Conservation (phyloP, 2,888 invertebrate species). For the Steinernema scapterisci region DNA sequence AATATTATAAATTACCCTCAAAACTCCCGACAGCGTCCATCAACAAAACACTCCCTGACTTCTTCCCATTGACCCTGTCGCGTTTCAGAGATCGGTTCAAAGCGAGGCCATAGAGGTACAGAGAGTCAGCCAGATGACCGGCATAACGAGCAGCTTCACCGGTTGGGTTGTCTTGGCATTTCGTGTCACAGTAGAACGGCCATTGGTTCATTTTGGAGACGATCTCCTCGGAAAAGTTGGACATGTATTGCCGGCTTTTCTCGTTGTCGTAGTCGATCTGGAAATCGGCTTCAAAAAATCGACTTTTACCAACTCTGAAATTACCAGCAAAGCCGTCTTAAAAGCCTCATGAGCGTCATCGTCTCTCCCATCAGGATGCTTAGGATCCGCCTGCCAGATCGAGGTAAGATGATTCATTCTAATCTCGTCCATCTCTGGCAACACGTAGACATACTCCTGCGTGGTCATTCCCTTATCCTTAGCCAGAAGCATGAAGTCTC, state of each 20-base stretch:
- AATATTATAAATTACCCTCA: neutral
- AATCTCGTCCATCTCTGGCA: slow-evolving; percentile 14
- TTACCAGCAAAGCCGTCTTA: slow-evolving; percentile 46
- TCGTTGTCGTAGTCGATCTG: slow-evolving; percentile 26
- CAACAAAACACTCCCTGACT: slow-evolving; percentile 8
- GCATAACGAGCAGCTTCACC: slow-evolving; percentile 41
- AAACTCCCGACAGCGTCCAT: slow-evolving; percentile 24
- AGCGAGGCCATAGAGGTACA: slow-evolving; percentile 47
- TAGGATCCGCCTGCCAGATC: slow-evolving; percentile 1
- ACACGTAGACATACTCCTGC: neutral
- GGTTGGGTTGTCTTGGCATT: slow-evolving; percentile 19
- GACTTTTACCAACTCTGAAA: neutral
- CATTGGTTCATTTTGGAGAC: slow-evolving; percentile 11
- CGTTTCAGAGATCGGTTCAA: slow-evolving; percentile 43
- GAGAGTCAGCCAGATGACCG: slow-evolving; percentile 49
- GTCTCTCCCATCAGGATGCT: slow-evolving; percentile 49
- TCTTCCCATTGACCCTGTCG: slow-evolving; percentile 9
- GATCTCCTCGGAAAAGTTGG: slow-evolving; percentile 27
- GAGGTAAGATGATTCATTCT: neutral
- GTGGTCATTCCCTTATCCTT: slow-evolving; percentile 18
- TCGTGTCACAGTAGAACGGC: slow-evolving; percentile 34
- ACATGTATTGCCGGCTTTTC: neutral
- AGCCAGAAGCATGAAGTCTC: neutral
- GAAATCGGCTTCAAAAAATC: neutral
- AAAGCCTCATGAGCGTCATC: slow-evolving; percentile 51